Evolutionary conservation across 2,113 vertebrate genomes (phyloP).

Genomic region (Melanocharis versteri): DNA sequence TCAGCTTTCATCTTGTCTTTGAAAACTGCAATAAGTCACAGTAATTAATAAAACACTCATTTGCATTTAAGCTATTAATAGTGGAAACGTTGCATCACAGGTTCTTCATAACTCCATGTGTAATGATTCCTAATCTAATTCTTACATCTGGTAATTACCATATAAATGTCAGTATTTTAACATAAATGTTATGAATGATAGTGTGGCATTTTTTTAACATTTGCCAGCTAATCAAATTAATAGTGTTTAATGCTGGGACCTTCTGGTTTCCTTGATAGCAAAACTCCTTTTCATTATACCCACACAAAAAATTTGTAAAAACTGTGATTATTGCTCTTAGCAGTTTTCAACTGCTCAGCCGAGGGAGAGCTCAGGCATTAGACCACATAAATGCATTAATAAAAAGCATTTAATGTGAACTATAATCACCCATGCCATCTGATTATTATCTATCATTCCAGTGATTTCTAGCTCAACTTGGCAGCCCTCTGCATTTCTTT

Average conservation of each 20-base stretch:
- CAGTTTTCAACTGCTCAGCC: neutral
- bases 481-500: neutral
- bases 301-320: neutral
- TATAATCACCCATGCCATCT: neutral
- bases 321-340: neutral
- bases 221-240: slow-evolving; percentile 5
- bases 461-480: neutral
- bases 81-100: neutral
- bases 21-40: neutral
- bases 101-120: neutral
- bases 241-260: neutral
- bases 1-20: neutral
- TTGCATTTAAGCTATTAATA: neutral
- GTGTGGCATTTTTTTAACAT: neutral
- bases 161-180: slow-evolving; percentile 13
- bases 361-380: neutral
- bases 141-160: neutral
- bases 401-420: neutral
- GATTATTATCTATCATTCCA: neutral
- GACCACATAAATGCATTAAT: neutral
- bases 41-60: neutral
- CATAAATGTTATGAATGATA: neutral
- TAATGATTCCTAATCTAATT: slow-evolving; percentile 19
- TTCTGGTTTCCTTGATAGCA: neutral
- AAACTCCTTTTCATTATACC: neutral